Evolutionary conservation across 2,888 invertebrate genomes (phyloP).

Genomic region (Sipha maydis): DNA sequence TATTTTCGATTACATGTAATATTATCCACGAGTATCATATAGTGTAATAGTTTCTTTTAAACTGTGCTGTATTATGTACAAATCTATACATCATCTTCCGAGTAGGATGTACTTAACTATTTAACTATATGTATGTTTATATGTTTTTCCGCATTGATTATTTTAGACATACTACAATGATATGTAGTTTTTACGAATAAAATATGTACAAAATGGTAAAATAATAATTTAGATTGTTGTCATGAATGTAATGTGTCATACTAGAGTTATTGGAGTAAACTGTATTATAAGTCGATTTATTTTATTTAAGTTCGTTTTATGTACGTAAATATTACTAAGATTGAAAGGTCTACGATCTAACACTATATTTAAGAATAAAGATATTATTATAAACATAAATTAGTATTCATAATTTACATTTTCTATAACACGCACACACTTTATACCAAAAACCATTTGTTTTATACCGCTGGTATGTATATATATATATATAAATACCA

Average conservation of each 20-base stretch:
- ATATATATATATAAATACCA: slow-evolving; percentile 9
- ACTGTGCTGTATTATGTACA: not conserved
- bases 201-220: not conserved
- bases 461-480: not conserved
- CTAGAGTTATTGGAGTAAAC: not conserved
- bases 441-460: slow-evolving; percentile 38
- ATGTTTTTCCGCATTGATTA: not conserved
- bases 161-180: not conserved
- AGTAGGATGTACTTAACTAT: not conserved
- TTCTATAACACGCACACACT: slow-evolving; percentile 25
- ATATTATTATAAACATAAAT: slow-evolving; percentile 22
- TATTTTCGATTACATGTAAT: slow-evolving; percentile 23
- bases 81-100: not conserved
- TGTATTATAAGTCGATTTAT: not conserved
- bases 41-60: not conserved
- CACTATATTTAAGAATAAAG: slow-evolving; percentile 6
- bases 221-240: not conserved
- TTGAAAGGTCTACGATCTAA: not conserved
- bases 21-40: not conserved
- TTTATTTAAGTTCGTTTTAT: not conserved
- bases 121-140: too few species aligned
- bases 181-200: not conserved
- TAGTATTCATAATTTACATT: slow-evolving; percentile 46
- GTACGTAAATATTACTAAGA: not conserved
- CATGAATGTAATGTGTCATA: not conserved